Conservation (phyloP, 2,113 vertebrate species). For the Anarhynchus alexandrinus region DNA sequence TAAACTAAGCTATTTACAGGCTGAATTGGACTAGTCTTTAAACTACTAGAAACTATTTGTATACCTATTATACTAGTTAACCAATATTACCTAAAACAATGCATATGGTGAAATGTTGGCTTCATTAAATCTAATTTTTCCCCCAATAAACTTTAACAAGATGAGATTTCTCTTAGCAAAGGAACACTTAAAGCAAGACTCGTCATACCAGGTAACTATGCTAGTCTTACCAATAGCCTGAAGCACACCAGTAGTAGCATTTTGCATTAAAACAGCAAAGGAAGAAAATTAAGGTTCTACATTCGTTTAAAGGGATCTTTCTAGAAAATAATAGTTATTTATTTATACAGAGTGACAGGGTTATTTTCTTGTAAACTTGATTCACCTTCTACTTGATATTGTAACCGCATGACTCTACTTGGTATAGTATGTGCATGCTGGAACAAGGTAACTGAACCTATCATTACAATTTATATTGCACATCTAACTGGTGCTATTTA, state of each 20-base stretch:
- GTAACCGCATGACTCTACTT: not conserved
- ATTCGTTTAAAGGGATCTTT: not conserved
- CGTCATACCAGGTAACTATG: not conserved
- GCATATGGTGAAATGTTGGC: not conserved
- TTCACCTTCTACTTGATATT: not conserved
- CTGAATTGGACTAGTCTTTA: not conserved
- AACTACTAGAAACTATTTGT: not conserved
- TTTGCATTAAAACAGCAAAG: not conserved
- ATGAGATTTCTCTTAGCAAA: not conserved
- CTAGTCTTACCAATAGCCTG: not conserved
- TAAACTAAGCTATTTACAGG: not conserved
- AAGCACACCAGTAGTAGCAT: not conserved
- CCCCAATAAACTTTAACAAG: not conserved
- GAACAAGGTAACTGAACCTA: constrained; percentile 45
- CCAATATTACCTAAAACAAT: not conserved
- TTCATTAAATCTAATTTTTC: not conserved
- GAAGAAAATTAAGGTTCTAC: not conserved
- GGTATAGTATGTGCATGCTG: not conserved
- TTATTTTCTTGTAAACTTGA: constrained; percentile 12
- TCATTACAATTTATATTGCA: constrained; percentile 12
- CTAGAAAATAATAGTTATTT: not conserved
- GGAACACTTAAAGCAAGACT: not conserved
- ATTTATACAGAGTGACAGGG: not conserved
- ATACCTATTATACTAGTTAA: not conserved
- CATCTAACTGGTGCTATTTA: not conserved